phyloP scores from a whole-genome alignment of 2,888 invertebrate species.

The Lithosia quadra region DNA sequence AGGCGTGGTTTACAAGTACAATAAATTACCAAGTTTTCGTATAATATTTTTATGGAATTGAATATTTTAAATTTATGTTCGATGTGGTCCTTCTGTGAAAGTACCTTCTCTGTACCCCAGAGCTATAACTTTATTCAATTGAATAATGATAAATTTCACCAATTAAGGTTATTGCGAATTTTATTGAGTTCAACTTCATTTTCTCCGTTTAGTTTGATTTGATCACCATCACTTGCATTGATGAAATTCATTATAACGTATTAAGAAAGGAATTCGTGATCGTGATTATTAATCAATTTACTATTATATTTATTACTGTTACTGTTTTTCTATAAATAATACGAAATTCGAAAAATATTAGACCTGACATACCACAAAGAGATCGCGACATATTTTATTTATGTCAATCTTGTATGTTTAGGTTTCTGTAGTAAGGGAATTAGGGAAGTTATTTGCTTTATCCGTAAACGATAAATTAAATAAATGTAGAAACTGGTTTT shows the following conservation, averaged over 20 bases:
- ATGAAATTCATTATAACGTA: no score
- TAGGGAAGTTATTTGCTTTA: constrained; percentile 2
- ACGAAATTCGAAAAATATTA: no score
- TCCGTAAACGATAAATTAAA: neutral
- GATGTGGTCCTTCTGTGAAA: neutral
- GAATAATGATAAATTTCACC: no score
- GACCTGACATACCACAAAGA: neutral
- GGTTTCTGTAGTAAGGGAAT: neutral
- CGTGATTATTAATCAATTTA: no score
- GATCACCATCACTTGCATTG: no score
- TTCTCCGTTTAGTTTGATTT: no score
- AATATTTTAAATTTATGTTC: neutral
- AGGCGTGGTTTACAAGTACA: neutral
- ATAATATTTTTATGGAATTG: neutral
- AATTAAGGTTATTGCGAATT: no score
- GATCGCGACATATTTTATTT: neutral
- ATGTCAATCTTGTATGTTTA: neutral
- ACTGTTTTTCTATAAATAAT: no score
- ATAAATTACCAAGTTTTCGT: neutral
- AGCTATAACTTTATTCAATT: neutral
- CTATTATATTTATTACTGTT: no score
- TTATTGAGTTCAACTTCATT: no score
- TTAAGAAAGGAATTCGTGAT: no score
- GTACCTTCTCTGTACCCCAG: neutral
- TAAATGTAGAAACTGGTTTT: neutral